Evolutionary conservation across 1,140 invertebrate species (phyloP).

Genomic region (Thaumetopoea pityocampa): DNA sequence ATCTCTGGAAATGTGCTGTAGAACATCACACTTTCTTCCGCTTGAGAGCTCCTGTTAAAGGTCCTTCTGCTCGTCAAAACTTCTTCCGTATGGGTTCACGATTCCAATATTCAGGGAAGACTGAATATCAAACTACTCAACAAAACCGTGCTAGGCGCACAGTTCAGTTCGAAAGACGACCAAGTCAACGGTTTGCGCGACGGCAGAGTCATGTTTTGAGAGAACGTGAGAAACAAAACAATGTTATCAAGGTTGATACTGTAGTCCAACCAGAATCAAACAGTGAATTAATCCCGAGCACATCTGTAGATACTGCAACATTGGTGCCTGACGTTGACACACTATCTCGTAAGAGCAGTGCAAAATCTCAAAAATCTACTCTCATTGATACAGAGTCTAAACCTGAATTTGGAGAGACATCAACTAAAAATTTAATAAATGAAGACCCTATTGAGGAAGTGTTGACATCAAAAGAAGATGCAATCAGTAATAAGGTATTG

Average conservation of each 20-base stretch:
- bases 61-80: slow-evolving; percentile 92
- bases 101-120: slow-evolving; percentile 95
- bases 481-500: slow-evolving; percentile 67
- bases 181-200: slow-evolving; percentile 96
- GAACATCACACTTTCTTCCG: slow-evolving; percentile 99
- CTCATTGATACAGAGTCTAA: slow-evolving; percentile 39
- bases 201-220: slow-evolving; percentile 89
- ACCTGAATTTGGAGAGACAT: slow-evolving; percentile 42
- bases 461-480: slow-evolving; percentile 64
- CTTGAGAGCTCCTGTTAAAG: slow-evolving; percentile 92
- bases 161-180: slow-evolving; percentile 95
- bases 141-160: slow-evolving; percentile 91
- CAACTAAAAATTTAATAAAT: slow-evolving; percentile 52
- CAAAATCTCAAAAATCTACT: slow-evolving; percentile 69
- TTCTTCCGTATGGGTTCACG: slow-evolving; percentile 98
- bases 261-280: slow-evolving; percentile 38
- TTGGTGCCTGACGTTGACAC: slow-evolving; percentile 50
- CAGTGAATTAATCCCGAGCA: slow-evolving; percentile 52
- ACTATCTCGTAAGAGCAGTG: slow-evolving; percentile 68
- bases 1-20: slow-evolving; percentile 99
- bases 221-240: slow-evolving; percentile 82
- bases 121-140: slow-evolving; percentile 96
- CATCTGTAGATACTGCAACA: slow-evolving; percentile 39
- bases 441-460: slow-evolving; percentile 54
- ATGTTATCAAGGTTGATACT: slow-evolving; percentile 57